phyloP scores from a whole-genome alignment of 2,113 vertebrate genomes.

The Dendrocopos noguchii region DNA sequence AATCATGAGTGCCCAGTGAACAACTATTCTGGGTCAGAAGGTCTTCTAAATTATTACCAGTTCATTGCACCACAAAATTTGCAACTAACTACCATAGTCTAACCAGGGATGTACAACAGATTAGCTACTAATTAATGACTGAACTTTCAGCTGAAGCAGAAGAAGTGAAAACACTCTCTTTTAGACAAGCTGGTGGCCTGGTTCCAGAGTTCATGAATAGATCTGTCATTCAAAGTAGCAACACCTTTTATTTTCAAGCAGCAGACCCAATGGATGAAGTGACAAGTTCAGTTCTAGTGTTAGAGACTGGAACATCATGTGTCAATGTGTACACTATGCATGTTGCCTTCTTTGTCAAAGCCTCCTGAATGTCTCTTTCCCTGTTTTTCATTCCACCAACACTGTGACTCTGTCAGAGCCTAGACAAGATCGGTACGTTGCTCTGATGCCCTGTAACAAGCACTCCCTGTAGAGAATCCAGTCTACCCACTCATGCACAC shows the following conservation, averaged over 20 bases:
- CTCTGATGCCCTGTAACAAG: background rate
- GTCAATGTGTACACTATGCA: background rate
- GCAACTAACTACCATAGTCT: background rate
- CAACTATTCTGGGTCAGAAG: background rate
- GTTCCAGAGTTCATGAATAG: background rate
- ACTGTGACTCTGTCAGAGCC: background rate
- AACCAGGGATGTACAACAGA: background rate
- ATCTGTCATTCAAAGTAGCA: background rate
- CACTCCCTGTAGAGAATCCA: accelerated
- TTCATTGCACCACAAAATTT: conserved; percentile 1
- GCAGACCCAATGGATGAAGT: background rate
- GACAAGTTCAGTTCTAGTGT: no score
- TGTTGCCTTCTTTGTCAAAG: background rate
- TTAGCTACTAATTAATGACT: background rate
- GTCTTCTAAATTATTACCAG: background rate
- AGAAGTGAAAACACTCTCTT: background rate
- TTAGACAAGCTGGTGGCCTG: background rate
- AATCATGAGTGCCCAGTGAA: background rate
- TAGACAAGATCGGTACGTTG: no score
- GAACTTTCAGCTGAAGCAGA: background rate
- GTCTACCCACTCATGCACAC: accelerated
- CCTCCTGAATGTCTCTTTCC: background rate
- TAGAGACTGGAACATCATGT: background rate
- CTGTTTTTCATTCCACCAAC: background rate
- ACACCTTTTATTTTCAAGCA: background rate